Percentiles rank a stretch among this genome's conserved stretches.
phyloP scores from a whole-genome alignment of 2,888 invertebrate genomes.

The Cephalotes varians region DNA sequence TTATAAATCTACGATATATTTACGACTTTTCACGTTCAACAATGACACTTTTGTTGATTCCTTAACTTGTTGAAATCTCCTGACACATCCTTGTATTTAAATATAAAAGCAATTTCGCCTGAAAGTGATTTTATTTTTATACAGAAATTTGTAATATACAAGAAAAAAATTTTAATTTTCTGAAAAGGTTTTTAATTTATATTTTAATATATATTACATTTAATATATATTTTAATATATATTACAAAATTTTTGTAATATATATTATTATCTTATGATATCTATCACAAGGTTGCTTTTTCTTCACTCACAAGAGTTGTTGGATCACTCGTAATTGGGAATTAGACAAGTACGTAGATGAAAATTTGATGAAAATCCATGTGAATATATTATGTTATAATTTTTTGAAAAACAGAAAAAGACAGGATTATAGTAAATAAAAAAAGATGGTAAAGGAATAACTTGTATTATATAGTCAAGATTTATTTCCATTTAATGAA shows the following conservation, averaged over 20 bases:
- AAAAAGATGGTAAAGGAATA: background rate
- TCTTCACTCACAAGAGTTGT: background rate
- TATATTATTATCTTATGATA: background rate
- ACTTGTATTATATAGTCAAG: background rate
- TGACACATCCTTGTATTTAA: background rate
- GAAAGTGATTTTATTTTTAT: background rate
- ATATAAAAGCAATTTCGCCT: background rate
- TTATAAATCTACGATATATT: too few relatives aligned
- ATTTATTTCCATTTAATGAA: background rate
- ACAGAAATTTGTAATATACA: background rate
- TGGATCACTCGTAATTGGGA: background rate
- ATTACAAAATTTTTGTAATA: background rate
- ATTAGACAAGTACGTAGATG: background rate
- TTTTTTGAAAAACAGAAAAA: background rate
- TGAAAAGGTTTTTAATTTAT: background rate
- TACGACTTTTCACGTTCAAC: background rate
- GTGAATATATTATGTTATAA: too few relatives aligned
- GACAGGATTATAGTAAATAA: background rate
- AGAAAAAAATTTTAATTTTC: background rate
- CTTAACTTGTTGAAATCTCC: background rate
- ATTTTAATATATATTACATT: too few relatives aligned
- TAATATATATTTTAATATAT: background rate
- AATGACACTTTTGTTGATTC: background rate
- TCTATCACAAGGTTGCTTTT: background rate
- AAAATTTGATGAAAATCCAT: background rate